A percentile compares a stretch with the other conserved stretches of the same genome.
These are phyloP conservation scores for Heliconius hortense DNA, from an alignment of 2,888 invertebrate genomes.

Conservation along the genomic window DNA sequence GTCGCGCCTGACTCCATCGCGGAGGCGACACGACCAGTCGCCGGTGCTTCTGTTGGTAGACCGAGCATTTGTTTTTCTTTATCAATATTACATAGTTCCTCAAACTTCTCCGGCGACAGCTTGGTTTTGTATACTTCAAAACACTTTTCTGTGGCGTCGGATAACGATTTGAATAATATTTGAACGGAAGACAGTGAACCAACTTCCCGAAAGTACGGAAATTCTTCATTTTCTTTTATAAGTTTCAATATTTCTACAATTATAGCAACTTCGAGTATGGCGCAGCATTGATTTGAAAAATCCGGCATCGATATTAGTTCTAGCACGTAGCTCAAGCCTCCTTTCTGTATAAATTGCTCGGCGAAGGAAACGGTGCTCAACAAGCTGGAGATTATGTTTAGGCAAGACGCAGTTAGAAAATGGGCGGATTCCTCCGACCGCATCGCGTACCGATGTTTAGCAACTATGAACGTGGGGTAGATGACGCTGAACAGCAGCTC, in stretches of 20 bases:
- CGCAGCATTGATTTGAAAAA: constrained; percentile 83
- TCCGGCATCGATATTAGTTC: constrained; percentile 77
- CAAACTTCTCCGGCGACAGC: constrained; percentile 59
- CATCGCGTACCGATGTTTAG: constrained; percentile 76
- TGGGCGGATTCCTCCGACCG: constrained; percentile 75
- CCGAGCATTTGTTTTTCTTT: constrained; percentile 57
- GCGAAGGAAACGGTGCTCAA: constrained; percentile 80
- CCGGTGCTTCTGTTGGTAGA: constrained; percentile 34
- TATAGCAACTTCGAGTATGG: constrained; percentile 83
- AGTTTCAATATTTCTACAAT: constrained; percentile 82
- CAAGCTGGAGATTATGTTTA: constrained; percentile 82
- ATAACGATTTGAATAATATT: constrained; percentile 70
- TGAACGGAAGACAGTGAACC: constrained; percentile 67
- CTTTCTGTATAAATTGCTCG: constrained; percentile 81
- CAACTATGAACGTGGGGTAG: constrained; percentile 82
- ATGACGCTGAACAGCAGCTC: constrained; percentile 83
- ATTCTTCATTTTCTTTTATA: constrained; percentile 60
- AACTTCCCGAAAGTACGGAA: constrained; percentile 63
- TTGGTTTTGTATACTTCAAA: constrained; percentile 64
- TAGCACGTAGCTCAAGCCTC: constrained; percentile 81
- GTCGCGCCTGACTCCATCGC: constrained; percentile 24
- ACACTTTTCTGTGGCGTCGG: constrained; percentile 65
- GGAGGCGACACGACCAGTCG: not conserved
- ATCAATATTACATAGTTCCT: constrained; percentile 59
- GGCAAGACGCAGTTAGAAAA: constrained; percentile 82